Base-by-base conservation (phyloP, 2,113 vertebrate species). In the Gorsachius goisagi region DNA sequence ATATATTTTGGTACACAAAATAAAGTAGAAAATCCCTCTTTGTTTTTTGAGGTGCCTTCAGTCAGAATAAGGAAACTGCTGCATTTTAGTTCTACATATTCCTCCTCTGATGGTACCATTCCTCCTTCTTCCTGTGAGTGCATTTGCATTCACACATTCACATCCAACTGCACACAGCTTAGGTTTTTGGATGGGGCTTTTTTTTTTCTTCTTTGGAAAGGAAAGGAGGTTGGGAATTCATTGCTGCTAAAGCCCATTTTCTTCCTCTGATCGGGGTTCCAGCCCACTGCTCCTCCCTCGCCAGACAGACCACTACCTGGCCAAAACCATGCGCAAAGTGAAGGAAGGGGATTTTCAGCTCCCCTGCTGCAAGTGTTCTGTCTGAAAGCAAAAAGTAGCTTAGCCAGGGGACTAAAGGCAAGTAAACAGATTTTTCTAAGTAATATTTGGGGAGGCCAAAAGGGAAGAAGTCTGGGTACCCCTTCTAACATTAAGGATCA, bases 111-210 rank as follows among this genome's bases (percentile, higher is more conserved):
- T 52, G 5, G 24, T 27, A 55, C 16, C 27, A 47, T 50, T 69
- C 22, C 27, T 49, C 32, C 32, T 88, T 9, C 60, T 55, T 45
- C 21, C 35, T 62, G 21, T 0, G 2, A 58, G 41, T 41, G 19
- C 4, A 9, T 9, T 18, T 49, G 39, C 49, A 52, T 13, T 80
- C 45, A 52, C 49, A 76, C 24, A 33, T 60, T n/a, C 67, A 73
- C 55, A 49, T 49, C 64, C 73, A 81, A 30, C 13, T 77, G 47
- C 76, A 75, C 37, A 56, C 26, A n/a, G 21, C 6, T 14, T 45
- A 1, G 6, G 12, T 3, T 44, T 63, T 35, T 33, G 24, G 30
- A 3, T 5, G 1, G 59, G 15, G 13, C 1, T 4, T 21, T 35
- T 58, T 49, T 84, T 44, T 45, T 44, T 0, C 3, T 33, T 22